Evolutionary conservation across 2,113 vertebrate genomes (phyloP).

Genomic region (Chamaea fasciata): DNA sequence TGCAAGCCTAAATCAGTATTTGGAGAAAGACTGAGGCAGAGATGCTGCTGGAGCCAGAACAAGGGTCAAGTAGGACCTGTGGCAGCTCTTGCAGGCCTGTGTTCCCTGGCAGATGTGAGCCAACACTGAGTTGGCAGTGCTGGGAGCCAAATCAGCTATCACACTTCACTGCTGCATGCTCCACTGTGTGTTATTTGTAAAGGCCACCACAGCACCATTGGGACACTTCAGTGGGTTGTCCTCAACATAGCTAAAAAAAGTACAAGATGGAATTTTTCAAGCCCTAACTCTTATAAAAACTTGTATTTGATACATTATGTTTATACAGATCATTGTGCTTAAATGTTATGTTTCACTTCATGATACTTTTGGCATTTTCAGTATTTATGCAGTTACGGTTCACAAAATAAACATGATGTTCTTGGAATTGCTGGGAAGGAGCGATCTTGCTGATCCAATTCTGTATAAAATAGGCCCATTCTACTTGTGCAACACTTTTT

Average conservation of each 20-base stretch:
- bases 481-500: neutral
- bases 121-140: neutral
- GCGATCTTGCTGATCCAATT: neutral
- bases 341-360: neutral
- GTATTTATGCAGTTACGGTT: neutral
- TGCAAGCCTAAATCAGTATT: neutral
- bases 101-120: neutral
- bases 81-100: neutral
- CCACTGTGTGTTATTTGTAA: neutral
- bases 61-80: rapidly evolving
- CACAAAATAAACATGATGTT: neutral
- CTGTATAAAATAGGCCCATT: neutral
- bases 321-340: neutral
- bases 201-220: neutral
- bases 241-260: neutral
- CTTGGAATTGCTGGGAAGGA: neutral
- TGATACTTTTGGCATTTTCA: neutral
- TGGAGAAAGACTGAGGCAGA: neutral
- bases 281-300: neutral
- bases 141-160: neutral
- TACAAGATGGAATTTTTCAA: neutral
- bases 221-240: neutral
- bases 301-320: neutral
- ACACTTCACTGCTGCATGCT: neutral
- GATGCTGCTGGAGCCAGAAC: neutral